phyloP scores from a whole-genome alignment of 2,797 vertebrate genomes.

The Zalophus californianus region DNA sequence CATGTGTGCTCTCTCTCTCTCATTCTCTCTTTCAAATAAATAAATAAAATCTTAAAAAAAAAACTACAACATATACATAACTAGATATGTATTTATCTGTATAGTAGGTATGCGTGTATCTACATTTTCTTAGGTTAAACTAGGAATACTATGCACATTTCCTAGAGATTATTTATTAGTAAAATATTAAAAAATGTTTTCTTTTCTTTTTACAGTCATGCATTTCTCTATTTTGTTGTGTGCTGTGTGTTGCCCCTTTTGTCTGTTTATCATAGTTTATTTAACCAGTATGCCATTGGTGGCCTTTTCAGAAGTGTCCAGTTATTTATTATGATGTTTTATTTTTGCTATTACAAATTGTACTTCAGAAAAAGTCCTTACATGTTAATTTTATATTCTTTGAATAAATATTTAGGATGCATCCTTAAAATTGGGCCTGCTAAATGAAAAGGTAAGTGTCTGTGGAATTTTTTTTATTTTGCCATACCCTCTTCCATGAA shows the following conservation, averaged over 20 bases:
- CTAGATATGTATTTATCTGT: not conserved
- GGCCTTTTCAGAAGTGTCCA: not conserved
- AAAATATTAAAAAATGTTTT: not conserved
- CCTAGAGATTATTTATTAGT: not conserved
- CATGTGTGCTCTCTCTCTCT: no score
- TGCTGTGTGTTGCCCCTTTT: not conserved
- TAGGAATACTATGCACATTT: not conserved
- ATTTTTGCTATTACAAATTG: not conserved
- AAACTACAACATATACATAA: not conserved
- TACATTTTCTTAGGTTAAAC: not conserved
- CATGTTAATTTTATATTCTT: not conserved
- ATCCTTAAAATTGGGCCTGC: not conserved
- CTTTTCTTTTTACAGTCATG: not conserved
- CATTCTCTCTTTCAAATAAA: no score
- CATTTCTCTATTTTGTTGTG: not conserved
- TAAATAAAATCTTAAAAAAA: no score
- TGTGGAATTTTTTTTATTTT: not conserved
- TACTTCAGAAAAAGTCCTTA: not conserved
- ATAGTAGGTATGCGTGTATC: not conserved
- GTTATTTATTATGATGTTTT: not conserved
- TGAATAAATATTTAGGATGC: not conserved
- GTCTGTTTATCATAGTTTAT: not conserved
- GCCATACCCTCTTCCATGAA: not conserved
- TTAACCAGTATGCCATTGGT: not conserved
- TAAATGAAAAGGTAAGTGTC: not conserved